A percentile compares a stretch with the other conserved stretches of the same genome.
Evolutionary conservation across 2,113 vertebrate species (phyloP).

Genomic region (Prunella fulvescens): DNA sequence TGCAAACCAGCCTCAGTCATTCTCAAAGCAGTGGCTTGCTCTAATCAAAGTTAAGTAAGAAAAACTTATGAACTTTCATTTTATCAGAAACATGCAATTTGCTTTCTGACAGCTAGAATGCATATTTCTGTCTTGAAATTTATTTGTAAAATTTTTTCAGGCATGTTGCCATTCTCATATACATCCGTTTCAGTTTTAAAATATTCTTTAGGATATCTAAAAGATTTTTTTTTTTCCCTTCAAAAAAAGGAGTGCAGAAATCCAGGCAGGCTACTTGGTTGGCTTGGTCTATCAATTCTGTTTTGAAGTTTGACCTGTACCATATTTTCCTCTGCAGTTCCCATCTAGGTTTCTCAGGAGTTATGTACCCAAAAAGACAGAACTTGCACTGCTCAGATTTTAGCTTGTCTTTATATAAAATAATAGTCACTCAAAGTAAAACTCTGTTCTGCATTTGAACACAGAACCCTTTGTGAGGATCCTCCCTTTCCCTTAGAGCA

Average conservation of each 20-base stretch:
- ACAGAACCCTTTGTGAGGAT: background rate
- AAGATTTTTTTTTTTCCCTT: background rate
- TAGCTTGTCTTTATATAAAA: background rate
- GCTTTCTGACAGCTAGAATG: background rate
- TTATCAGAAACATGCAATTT: background rate
- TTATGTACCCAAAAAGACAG: background rate
- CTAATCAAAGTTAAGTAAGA: background rate
- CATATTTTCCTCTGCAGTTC: background rate
- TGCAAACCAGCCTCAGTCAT: background rate
- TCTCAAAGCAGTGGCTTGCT: background rate
- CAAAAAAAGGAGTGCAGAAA: background rate
- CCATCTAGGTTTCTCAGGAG: background rate
- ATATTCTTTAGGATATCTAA: background rate
- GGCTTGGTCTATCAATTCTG: background rate
- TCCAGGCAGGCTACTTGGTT: background rate
- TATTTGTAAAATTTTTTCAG: background rate
- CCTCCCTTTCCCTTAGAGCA: background rate
- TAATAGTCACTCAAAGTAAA: background rate
- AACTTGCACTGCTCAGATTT: background rate
- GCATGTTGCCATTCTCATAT: background rate
- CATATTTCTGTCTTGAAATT: background rate
- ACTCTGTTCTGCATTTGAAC: background rate
- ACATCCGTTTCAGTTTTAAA: background rate
- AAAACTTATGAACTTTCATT: background rate
- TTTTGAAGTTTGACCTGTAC: background rate